Evolutionary conservation across 2,888 invertebrate genomes (phyloP).

Genomic region (Pristionchus arcanus): DNA sequence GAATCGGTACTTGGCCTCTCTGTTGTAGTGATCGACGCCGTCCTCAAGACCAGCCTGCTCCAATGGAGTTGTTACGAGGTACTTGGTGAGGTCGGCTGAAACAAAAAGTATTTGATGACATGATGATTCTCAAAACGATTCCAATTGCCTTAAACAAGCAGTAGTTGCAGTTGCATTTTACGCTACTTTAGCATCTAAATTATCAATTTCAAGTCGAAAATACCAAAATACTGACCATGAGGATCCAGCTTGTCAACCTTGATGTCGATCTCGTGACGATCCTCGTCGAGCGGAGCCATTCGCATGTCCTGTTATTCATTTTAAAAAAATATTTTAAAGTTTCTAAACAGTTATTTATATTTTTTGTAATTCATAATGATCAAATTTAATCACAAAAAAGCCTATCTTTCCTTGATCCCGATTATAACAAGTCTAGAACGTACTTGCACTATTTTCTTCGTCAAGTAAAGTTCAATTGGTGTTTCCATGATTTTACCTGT

Average conservation of each 20-base stretch:
- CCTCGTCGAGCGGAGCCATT: neutral
- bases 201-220: neutral
- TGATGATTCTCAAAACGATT: too few relatives aligned
- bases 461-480: too few relatives aligned
- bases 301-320: neutral
- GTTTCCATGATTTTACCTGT: too few relatives aligned
- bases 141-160: too few relatives aligned
- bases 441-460: too few relatives aligned
- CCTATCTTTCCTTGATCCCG: too few relatives aligned
- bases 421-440: too few relatives aligned
- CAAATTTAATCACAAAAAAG: neutral
- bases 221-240: constrained; percentile 6
- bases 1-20: neutral
- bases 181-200: too few relatives aligned
- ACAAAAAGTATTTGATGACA: too few relatives aligned
- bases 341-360: too few relatives aligned
- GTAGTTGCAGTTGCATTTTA: too few relatives aligned
- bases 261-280: constrained; percentile 37
- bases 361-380: neutral
- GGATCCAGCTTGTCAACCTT: constrained; percentile 26
- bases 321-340: too few relatives aligned
- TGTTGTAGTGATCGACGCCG: neutral
- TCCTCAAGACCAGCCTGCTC: neutral
- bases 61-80: neutral
- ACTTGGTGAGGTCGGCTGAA: neutral